Base-by-base conservation (phyloP, 2,797 vertebrate species). In the Valencia hispanica region DNA sequence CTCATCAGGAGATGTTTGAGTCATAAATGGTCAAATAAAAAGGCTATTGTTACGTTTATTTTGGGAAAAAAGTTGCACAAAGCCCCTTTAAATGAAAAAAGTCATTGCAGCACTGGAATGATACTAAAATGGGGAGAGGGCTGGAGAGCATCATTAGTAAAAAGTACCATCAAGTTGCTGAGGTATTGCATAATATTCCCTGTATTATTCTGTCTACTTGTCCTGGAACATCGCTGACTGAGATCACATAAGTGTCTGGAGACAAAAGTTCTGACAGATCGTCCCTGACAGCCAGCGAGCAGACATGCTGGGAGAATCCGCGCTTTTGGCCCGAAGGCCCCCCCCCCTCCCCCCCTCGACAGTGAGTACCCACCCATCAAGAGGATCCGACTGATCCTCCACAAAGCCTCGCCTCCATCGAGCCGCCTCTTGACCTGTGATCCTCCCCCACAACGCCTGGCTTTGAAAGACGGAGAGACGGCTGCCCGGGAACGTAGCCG, bases 381-480 rank as follows among this genome's bases (percentile, higher is more conserved):
- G 79, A 79, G 79, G 71, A 79, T 73, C 73, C 41, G 69, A 84
- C 77, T 84, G 86, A 89, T 86, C 71, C 77, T 73, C 72, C 76
- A 68, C 72, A 84, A 75, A 82, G 79, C 78, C 30, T 75, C 1
- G 22, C 74, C 83, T 79, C 79, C 63, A 15, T 79, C 77, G 18
- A 68, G 55, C 77, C 63, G 34, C 15, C 63, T 50, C 74, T 32
- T 66, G 10, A 53, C 43, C 86, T 91, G 68, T 88, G 85, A 86
- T 88, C 80, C 75, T 81, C 75, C 84, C 84, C 84, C 87, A 77
- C 80, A 79, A 45, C 9, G 36, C 69, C 70, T 1, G 71, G 66
- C 85, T 88, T 87, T 87, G 86, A 88, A 89, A 73, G 3, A 45
- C 57, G 73, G 80, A 41, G 65, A 43, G 65, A 77, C 72, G 77